Conservation (phyloP, 1,140 invertebrate genomes). For the Chironomus tepperi region DNA sequence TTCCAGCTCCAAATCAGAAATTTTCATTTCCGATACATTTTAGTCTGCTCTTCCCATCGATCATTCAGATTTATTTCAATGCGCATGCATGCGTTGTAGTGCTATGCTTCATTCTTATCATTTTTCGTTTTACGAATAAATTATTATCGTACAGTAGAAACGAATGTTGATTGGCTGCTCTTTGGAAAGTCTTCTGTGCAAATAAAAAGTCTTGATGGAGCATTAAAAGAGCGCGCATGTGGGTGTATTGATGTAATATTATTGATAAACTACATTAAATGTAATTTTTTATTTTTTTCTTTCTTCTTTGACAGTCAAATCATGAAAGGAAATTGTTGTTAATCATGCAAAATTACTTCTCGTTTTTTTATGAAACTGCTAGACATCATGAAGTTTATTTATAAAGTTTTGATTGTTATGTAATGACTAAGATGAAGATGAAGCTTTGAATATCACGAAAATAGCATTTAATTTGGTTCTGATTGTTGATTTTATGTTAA, state of each 20-base stretch:
- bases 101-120: constrained; percentile 6
- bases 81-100: not conserved
- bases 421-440: no score
- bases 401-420: no score
- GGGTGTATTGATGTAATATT: not conserved
- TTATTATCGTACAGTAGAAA: not conserved
- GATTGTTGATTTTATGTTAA: no score
- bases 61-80: not conserved
- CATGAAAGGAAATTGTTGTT: not conserved
- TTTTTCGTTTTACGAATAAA: not conserved
- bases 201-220: not conserved
- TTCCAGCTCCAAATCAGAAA: no score
- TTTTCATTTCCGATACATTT: no score
- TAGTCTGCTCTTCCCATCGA: no score
- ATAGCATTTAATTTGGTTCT: no score
- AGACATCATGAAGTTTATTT: no score
- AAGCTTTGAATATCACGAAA: no score
- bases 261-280: constrained; percentile 9
- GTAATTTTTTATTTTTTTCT: not conserved
- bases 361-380: not conserved
- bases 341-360: not conserved
- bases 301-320: not conserved
- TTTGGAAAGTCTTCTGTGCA: not conserved
- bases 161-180: not conserved
- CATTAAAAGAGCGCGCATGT: not conserved